These are phyloP conservation scores for Gymnopithys bicolor DNA, from an alignment of 2,797 vertebrate genomes.

Conservation along the genomic window DNA sequence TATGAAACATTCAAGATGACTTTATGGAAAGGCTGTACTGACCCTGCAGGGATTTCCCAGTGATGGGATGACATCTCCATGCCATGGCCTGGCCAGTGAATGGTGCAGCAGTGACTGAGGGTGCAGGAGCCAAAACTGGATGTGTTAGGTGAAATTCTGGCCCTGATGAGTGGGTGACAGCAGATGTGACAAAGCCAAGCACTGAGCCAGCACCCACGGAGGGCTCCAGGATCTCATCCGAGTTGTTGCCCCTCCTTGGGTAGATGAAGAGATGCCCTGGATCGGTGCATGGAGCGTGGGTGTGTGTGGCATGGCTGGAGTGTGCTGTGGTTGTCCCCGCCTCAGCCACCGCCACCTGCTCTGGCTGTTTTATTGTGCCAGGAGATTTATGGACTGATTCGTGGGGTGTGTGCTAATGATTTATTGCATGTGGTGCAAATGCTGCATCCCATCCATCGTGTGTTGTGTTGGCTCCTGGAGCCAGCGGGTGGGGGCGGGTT, in stretches of 20 bases:
- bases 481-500: rapidly evolving
- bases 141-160: neutral
- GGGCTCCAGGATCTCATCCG: neutral
- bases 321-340: neutral
- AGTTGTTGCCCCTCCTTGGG: rapidly evolving
- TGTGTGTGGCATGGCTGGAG: neutral
- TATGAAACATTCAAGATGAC: neutral
- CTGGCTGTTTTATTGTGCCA: neutral
- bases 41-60: neutral
- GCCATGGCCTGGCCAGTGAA: rapidly evolving
- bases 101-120: neutral
- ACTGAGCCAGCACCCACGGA: neutral
- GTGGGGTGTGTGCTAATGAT: neutral
- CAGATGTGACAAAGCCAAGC: neutral
- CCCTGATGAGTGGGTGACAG: neutral
- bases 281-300: neutral
- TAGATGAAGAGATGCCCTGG: neutral
- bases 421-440: neutral
- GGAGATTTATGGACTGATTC: neutral
- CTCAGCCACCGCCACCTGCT: neutral
- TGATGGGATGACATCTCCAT: rapidly evolving
- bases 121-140: neutral
- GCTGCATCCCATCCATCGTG: rapidly evolving
- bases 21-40: neutral
- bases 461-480: neutral